A percentile compares a stretch with the other conserved stretches of the same genome.
These are phyloP conservation scores for Neotoxoptera formosana DNA, from an alignment of 1,140 invertebrate species.

Conservation along the genomic window DNA sequence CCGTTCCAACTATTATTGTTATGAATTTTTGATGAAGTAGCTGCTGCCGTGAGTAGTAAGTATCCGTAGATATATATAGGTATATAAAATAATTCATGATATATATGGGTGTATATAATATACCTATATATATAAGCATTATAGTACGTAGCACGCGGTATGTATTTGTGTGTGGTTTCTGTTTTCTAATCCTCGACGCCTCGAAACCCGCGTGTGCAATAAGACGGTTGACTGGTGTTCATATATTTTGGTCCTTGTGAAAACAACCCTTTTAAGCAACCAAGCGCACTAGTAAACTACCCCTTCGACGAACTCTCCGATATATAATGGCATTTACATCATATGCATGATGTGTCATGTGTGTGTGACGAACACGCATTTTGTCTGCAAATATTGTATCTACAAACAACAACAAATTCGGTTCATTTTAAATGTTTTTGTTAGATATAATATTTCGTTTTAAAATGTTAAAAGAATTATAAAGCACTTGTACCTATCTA, in stretches of 20 bases:
- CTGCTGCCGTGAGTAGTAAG: too few species aligned
- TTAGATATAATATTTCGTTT: not conserved
- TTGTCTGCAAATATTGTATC: not conserved
- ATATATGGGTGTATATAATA: not conserved
- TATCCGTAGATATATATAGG: not conserved
- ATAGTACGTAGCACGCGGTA: not conserved
- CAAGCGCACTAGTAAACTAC: not conserved
- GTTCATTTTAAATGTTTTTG: not conserved
- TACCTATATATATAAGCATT: too few species aligned
- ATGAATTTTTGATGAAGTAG: slow-evolving; percentile 1
- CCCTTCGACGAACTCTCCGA: too few species aligned
- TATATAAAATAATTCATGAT: not conserved
- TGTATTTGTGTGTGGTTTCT: not conserved
- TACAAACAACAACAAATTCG: not conserved
- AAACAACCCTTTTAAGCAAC: slow-evolving; percentile 46
- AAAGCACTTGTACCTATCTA: not conserved
- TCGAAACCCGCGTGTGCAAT: not conserved
- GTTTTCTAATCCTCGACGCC: slow-evolving; percentile 17
- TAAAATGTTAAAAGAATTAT: not conserved
- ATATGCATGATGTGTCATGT: not conserved
- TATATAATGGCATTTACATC: not conserved
- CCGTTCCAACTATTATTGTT: slow-evolving; percentile 36
- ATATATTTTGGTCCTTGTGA: not conserved
- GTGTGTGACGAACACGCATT: not conserved
- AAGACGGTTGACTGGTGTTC: not conserved